These are phyloP conservation scores for Lamproptera curius DNA, from an alignment of 2,888 invertebrate genomes.

Conservation along the genomic window DNA sequence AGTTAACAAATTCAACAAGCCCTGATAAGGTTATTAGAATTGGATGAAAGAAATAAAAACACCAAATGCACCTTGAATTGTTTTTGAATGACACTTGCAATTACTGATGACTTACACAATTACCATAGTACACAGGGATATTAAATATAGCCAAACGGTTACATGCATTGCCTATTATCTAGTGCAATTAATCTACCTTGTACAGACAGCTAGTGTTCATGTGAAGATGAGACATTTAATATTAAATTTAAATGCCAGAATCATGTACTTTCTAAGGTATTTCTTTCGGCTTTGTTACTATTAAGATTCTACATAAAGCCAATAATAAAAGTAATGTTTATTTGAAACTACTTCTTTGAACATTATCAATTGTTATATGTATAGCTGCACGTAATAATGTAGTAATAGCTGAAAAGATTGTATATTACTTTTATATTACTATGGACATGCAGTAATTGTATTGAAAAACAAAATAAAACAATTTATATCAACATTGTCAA, in stretches of 20 bases:
- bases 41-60: slow-evolving; percentile 29
- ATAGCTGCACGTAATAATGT: too few relatives aligned
- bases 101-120: background rate
- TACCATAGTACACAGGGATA: background rate
- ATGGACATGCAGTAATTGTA: slow-evolving; percentile 23
- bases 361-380: too few relatives aligned
- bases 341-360: background rate
- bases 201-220: slow-evolving; percentile 22
- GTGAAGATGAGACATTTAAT: slow-evolving; percentile 13
- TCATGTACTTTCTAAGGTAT: slow-evolving; percentile 3
- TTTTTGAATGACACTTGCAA: slow-evolving; percentile 19
- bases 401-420: too few relatives aligned
- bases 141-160: slow-evolving; percentile 8
- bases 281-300: background rate
- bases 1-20: slow-evolving; percentile 44
- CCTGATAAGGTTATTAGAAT: slow-evolving; percentile 30
- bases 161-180: slow-evolving; percentile 16
- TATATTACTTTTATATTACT: too few relatives aligned
- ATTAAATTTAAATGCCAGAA: background rate
- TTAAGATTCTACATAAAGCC: background rate
- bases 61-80: slow-evolving; percentile 14
- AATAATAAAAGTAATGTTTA: background rate
- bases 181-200: slow-evolving; percentile 22
- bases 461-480: slow-evolving; percentile 45
- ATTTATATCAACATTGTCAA: slow-evolving; percentile 45